A percentile compares a stretch with the other conserved stretches of the same genome.
Conservation (phyloP, 1,140 invertebrate species). For the Latrodectus geometricus region DNA sequence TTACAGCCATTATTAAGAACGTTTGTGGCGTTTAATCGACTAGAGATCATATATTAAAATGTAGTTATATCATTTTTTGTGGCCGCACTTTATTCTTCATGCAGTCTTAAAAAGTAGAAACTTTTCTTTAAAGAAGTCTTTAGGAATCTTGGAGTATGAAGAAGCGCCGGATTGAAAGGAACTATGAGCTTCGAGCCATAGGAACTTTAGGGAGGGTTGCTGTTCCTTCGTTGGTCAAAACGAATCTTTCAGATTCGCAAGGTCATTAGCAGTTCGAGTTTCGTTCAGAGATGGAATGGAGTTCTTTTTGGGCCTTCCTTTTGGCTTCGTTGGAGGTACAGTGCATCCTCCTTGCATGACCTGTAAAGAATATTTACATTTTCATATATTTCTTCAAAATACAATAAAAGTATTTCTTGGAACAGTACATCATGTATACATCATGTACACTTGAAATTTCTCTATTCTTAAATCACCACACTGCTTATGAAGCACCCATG, state of each 20-base stretch:
- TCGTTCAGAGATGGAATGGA: slow-evolving; percentile 66
- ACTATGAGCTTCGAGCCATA: neutral
- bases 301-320: slow-evolving; percentile 71
- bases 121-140: neutral
- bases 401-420: too few species aligned
- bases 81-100: too few species aligned
- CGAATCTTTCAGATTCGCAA: slow-evolving; percentile 35
- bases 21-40: too few species aligned
- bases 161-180: neutral
- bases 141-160: neutral
- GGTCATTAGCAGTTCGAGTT: slow-evolving; percentile 32
- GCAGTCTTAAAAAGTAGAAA: neutral
- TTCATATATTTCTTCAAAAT: too few species aligned
- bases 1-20: too few species aligned
- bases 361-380: slow-evolving; percentile 61
- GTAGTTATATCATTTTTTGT: too few species aligned
- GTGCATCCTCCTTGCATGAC: slow-evolving; percentile 69
- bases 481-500: too few species aligned
- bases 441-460: too few species aligned
- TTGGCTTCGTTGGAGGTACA: slow-evolving; percentile 71
- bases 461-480: too few species aligned
- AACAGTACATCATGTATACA: too few species aligned
- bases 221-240: slow-evolving; percentile 20
- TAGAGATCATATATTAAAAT: too few species aligned
- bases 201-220: slow-evolving; percentile 16